Percentiles rank a stretch among this genome's conserved stretches.
Conservation (phyloP, 2,113 vertebrate genomes). For the Tympanuchus pallidicinctus region DNA sequence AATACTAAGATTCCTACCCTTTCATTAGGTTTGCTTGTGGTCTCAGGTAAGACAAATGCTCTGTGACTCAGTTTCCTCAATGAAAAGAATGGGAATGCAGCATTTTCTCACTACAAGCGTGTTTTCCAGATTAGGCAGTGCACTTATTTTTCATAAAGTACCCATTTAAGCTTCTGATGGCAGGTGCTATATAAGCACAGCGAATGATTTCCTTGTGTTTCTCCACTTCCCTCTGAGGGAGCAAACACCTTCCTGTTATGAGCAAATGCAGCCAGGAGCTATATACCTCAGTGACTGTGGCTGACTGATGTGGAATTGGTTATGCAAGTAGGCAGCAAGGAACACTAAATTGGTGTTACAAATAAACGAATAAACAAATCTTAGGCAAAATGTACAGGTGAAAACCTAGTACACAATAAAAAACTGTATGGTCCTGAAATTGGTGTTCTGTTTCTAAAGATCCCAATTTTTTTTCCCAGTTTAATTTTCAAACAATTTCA, state of each 20-base stretch:
- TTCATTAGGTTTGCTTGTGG: background rate
- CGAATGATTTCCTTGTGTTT: slow-evolving; percentile 19
- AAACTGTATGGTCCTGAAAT: slow-evolving; percentile 1
- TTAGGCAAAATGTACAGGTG: slow-evolving; percentile 12
- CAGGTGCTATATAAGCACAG: background rate
- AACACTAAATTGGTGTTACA: slow-evolving; percentile 37
- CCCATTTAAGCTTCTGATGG: background rate
- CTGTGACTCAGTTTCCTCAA: background rate
- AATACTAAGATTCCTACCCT: background rate
- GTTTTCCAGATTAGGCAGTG: background rate
- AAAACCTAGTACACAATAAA: slow-evolving; percentile 28
- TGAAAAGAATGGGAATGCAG: background rate
- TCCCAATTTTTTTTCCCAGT: slow-evolving; percentile 25
- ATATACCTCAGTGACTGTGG: background rate
- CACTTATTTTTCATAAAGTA: background rate
- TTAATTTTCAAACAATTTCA: slow-evolving; percentile 60
- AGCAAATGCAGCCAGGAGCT: slow-evolving; percentile 43
- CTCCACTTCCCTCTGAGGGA: background rate
- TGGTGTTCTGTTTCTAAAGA: slow-evolving; percentile 25
- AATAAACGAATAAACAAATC: slow-evolving; percentile 23
- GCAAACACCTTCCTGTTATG: slow-evolving; percentile 21
- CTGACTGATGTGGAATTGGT: slow-evolving; percentile 50
- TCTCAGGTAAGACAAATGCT: background rate
- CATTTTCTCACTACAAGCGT: background rate
- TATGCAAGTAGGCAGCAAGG: slow-evolving; percentile 42